Conservation (phyloP, 2,888 invertebrate species). For the Drosophila subquinaria region DNA sequence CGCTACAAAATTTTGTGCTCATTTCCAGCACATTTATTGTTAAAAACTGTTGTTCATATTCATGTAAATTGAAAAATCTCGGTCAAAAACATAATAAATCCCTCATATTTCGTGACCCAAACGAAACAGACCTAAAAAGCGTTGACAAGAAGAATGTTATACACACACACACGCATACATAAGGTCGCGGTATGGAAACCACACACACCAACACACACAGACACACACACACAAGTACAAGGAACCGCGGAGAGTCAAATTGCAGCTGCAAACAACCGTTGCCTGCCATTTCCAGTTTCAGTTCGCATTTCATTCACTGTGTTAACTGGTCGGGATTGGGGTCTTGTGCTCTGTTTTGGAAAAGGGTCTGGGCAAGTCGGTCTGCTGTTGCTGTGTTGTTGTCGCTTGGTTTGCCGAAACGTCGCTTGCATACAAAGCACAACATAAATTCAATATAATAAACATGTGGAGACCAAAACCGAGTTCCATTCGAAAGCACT, state of each 20-base stretch:
- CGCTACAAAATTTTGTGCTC: neutral
- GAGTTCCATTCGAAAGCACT: neutral
- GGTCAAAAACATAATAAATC: constrained; percentile 65
- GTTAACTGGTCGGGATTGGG: constrained; percentile 26
- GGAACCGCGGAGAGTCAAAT: constrained; percentile 21
- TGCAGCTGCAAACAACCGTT: constrained; percentile 37
- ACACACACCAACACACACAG: neutral
- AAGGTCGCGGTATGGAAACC: constrained; percentile 18
- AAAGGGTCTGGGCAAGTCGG: neutral
- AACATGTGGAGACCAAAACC: constrained; percentile 42
- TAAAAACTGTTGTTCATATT: constrained; percentile 47
- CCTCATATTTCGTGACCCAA: constrained; percentile 17
- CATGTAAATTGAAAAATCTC: constrained; percentile 64
- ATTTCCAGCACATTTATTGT: constrained; percentile 23
- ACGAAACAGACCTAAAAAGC: constrained; percentile 33
- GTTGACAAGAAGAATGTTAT: constrained; percentile 49
- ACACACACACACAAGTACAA: neutral
- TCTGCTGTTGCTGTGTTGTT: constrained; percentile 9
- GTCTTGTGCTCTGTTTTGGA: constrained; percentile 7
- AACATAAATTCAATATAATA: constrained; percentile 61
- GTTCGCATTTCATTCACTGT: constrained; percentile 31
- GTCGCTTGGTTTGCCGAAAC: constrained; percentile 35
- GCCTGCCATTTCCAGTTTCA: constrained; percentile 38
- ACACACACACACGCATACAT: constrained; percentile 25
- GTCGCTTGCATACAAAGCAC: constrained; percentile 58